Evolutionary conservation across 2,113 vertebrate genomes (phyloP).

Genomic region (Dromas ardeola): DNA sequence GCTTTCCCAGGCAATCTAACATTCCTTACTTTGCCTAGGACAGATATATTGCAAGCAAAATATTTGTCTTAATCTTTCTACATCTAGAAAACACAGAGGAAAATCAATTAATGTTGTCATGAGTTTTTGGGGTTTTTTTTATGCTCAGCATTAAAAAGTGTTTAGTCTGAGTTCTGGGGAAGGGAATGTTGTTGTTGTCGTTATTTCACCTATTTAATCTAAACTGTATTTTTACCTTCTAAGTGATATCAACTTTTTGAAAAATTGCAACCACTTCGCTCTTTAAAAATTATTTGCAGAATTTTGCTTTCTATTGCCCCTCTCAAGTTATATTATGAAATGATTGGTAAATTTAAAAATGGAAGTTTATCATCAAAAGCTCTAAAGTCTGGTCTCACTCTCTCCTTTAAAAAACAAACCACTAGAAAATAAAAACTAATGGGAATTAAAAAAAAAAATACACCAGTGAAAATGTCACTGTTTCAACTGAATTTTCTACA

Average conservation of each 20-base stretch:
- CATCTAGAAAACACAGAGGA: neutral
- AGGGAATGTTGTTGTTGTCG: neutral
- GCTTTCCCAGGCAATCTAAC: neutral
- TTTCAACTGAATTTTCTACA: neutral
- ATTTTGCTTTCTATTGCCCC: neutral
- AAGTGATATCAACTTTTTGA: neutral
- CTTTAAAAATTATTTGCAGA: neutral
- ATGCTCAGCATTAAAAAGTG: neutral
- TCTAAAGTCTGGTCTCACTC: neutral
- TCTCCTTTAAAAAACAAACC: neutral
- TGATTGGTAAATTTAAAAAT: neutral
- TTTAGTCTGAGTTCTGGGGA: neutral
- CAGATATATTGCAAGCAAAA: neutral
- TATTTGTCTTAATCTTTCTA: neutral
- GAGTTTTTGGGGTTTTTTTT: neutral
- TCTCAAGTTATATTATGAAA: neutral
- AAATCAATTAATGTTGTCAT: neutral
- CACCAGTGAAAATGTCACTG: neutral
- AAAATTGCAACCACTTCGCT: neutral
- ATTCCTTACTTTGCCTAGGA: neutral
- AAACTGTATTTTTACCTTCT: neutral
- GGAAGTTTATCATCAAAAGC: neutral
- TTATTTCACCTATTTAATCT: neutral
- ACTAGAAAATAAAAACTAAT: neutral
- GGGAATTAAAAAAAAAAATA: neutral